phyloP scores from a whole-genome alignment of 1,140 invertebrate genomes.

The Drosophila chauvacae region DNA sequence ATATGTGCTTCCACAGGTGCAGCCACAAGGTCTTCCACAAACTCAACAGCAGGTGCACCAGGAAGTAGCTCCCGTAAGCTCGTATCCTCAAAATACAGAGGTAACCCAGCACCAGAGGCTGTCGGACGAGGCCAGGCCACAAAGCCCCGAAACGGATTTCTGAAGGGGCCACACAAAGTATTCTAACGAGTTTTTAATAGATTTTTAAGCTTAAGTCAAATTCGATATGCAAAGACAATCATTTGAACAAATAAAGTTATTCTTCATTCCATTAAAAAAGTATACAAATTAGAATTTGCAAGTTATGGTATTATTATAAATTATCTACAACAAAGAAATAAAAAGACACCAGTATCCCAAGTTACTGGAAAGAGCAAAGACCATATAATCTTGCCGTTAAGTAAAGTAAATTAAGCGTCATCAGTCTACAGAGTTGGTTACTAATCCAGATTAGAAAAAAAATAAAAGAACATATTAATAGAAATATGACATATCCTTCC shows the following conservation, averaged over 20 bases:
- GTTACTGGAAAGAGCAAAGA: too few species aligned
- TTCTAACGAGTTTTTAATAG: slow-evolving; percentile 33
- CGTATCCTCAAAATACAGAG: not conserved
- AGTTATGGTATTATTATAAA: too few species aligned
- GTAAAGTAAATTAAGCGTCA: too few species aligned
- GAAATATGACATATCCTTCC: too few species aligned
- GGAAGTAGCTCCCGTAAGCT: not conserved
- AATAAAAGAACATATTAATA: too few species aligned
- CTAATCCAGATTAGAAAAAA: too few species aligned
- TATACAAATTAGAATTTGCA: too few species aligned
- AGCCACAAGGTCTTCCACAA: not conserved
- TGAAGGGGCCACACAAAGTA: slow-evolving; percentile 32
- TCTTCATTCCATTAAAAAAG: slow-evolving; percentile 23
- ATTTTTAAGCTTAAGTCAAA: slow-evolving; percentile 21
- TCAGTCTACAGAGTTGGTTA: too few species aligned
- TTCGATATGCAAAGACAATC: slow-evolving; percentile 23
- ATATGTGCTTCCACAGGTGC: slow-evolving; percentile 13
- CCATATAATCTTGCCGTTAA: too few species aligned
- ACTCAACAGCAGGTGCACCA: not conserved
- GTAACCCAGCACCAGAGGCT: not conserved
- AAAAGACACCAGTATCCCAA: too few species aligned
- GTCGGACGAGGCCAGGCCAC: slow-evolving; percentile 55
- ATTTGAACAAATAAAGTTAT: slow-evolving; percentile 50
- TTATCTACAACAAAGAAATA: too few species aligned
- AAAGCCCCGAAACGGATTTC: slow-evolving; percentile 83